A percentile compares a stretch with the other conserved stretches of the same genome.
phyloP scores from a whole-genome alignment of 2,113 vertebrate genomes.

The Hippocampus mohnikei region DNA sequence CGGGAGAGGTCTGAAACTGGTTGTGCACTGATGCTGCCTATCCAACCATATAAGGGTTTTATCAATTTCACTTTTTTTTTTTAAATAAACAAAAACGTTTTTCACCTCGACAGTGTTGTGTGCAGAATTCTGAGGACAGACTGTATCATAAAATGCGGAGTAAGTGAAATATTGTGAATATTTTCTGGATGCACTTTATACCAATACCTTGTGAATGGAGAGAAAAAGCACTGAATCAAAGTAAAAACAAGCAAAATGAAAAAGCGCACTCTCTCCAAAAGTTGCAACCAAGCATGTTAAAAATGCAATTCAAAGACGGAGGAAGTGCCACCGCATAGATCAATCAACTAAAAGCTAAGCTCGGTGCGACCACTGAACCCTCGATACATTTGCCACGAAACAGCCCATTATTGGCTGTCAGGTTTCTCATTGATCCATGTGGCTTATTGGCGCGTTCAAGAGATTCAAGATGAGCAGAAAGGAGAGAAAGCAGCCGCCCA shows the following conservation, averaged over 20 bases:
- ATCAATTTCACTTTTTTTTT: no score
- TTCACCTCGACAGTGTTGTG: no score
- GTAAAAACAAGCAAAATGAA: background rate
- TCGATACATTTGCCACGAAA: constrained; percentile 14
- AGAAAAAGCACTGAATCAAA: background rate
- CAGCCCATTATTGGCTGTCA: constrained; percentile 22
- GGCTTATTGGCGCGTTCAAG: background rate
- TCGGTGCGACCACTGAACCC: constrained; percentile 6
- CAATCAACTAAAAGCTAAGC: constrained; percentile 34
- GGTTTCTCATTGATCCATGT: constrained; percentile 47
- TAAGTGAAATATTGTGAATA: background rate
- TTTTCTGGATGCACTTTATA: background rate
- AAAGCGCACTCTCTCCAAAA: constrained; percentile 3
- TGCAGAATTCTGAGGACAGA: no score
- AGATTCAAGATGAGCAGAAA: constrained; percentile 1
- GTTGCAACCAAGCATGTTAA: background rate
- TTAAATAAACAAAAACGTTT: no score
- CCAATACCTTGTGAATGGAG: background rate
- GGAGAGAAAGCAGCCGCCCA: constrained; percentile 57
- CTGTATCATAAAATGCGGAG: no score
- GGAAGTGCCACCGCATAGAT: constrained; percentile 32
- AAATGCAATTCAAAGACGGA: constrained; percentile 25
- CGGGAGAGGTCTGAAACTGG: no score
- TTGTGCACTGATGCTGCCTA: no score
- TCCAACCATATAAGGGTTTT: no score